A percentile compares a stretch with the other conserved stretches of the same genome.
Conservation (phyloP, 2,797 vertebrate genomes). For the Nannoperca australis region DNA sequence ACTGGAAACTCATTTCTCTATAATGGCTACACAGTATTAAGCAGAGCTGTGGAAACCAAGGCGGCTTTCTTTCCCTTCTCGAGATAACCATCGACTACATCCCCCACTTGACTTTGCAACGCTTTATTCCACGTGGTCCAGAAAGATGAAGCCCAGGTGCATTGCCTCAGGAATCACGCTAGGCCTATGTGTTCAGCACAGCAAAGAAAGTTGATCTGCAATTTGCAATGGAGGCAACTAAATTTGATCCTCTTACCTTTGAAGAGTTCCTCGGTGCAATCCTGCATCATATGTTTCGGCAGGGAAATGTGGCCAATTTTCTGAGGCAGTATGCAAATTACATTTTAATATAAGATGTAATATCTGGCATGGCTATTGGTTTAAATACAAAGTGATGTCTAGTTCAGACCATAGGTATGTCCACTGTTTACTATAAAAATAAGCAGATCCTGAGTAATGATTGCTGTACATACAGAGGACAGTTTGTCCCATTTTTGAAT, state of each 20-base stretch:
- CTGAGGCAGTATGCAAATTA: slow-evolving; percentile 71
- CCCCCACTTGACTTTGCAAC: slow-evolving; percentile 77
- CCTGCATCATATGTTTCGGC: slow-evolving; percentile 70
- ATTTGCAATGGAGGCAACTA: slow-evolving; percentile 82
- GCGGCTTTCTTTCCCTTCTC: slow-evolving; percentile 62
- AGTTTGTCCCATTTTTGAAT: slow-evolving; percentile 36
- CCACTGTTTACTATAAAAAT: slow-evolving; percentile 13
- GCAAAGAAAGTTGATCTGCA: slow-evolving; percentile 84
- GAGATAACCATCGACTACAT: slow-evolving; percentile 80
- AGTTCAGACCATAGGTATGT: slow-evolving; percentile 19
- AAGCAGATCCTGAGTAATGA: slow-evolving; percentile 7
- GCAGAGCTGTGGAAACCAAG: slow-evolving; percentile 69
- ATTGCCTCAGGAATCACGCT: slow-evolving; percentile 82
- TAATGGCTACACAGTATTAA: slow-evolving; percentile 60
- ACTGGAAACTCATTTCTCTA: slow-evolving; percentile 64
- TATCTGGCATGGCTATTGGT: slow-evolving; percentile 70
- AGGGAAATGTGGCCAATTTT: slow-evolving; percentile 60
- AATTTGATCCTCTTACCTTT: slow-evolving; percentile 75
- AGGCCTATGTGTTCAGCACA: slow-evolving; percentile 72
- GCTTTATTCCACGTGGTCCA: slow-evolving; percentile 80
- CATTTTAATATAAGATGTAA: slow-evolving; percentile 71
- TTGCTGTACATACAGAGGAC: slow-evolving; percentile 24
- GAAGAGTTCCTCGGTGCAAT: slow-evolving; percentile 66
- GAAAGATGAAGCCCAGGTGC: slow-evolving; percentile 87
- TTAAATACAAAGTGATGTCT: slow-evolving; percentile 47